These are phyloP conservation scores for Rachycentron canadum DNA, from an alignment of 2,797 vertebrate species.

Conservation along the genomic window DNA sequence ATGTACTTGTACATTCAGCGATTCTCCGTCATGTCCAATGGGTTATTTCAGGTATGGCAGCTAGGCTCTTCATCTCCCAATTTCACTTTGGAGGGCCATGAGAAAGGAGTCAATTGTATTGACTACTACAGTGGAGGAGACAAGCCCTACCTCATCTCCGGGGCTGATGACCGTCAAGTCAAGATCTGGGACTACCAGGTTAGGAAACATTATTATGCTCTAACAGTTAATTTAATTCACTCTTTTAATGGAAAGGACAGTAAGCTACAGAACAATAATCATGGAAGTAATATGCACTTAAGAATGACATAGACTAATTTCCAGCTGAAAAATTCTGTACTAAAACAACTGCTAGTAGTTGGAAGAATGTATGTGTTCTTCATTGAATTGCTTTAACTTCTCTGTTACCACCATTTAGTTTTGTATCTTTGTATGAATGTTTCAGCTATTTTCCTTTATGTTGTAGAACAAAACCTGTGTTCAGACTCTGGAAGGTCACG, in stretches of 20 bases:
- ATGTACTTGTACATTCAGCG: background rate
- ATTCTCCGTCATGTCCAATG: constrained; percentile 22
- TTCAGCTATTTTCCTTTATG: background rate
- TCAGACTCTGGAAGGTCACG: constrained; percentile 96
- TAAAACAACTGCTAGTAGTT: too few relatives aligned
- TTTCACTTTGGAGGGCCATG: constrained; percentile 97
- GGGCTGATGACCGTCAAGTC: constrained; percentile 96
- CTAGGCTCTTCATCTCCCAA: constrained; percentile 97
- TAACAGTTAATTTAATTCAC: background rate
- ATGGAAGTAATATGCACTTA: background rate
- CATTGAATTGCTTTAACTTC: background rate
- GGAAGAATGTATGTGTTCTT: background rate
- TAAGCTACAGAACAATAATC: background rate
- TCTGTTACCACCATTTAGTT: background rate
- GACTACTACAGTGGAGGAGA: constrained; percentile 99
- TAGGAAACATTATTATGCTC: constrained; percentile 5
- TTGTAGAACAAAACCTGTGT: constrained; percentile 97
- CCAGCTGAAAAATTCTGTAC: too few relatives aligned
- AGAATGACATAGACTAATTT: background rate
- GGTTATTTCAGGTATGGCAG: constrained; percentile 92
- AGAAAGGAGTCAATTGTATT: constrained; percentile 98
- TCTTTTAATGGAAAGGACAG: background rate
- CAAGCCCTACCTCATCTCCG: constrained; percentile 98
- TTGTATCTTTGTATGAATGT: background rate
- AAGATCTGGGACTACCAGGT: constrained; percentile 99